phyloP scores from a whole-genome alignment of 2,797 vertebrate genomes.

The Chrosomus eos region DNA sequence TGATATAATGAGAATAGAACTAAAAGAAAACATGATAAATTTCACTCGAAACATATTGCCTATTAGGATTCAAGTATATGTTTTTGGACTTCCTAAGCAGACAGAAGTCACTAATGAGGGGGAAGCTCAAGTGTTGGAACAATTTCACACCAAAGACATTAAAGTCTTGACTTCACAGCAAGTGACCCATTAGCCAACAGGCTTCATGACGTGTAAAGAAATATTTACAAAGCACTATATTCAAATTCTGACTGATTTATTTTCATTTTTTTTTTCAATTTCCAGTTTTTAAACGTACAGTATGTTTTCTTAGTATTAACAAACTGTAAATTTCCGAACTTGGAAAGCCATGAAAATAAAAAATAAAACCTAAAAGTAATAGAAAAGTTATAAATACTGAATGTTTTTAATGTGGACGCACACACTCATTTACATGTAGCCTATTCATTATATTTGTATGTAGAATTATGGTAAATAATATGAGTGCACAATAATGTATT shows the following conservation, averaged over 20 bases:
- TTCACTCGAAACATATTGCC: not conserved
- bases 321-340: not conserved
- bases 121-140: not conserved
- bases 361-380: not conserved
- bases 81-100: not conserved
- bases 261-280: not conserved
- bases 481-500: not conserved
- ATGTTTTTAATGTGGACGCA: not conserved
- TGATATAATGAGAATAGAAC: conserved; percentile 1
- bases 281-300: not conserved
- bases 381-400: not conserved
- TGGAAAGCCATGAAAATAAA: not conserved
- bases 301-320: not conserved
- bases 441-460: not conserved
- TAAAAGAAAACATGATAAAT: conserved; percentile 16
- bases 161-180: not conserved
- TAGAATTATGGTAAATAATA: not conserved
- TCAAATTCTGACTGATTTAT: not conserved
- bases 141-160: not conserved
- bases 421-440: too few relatives aligned
- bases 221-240: not conserved
- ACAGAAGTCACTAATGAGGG: not conserved
- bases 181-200: not conserved
- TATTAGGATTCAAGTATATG: conserved; percentile 55
- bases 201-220: not conserved